Evolutionary conservation across 2,797 vertebrate species (phyloP).

Genomic region (Platyrinchus mystaceus): DNA sequence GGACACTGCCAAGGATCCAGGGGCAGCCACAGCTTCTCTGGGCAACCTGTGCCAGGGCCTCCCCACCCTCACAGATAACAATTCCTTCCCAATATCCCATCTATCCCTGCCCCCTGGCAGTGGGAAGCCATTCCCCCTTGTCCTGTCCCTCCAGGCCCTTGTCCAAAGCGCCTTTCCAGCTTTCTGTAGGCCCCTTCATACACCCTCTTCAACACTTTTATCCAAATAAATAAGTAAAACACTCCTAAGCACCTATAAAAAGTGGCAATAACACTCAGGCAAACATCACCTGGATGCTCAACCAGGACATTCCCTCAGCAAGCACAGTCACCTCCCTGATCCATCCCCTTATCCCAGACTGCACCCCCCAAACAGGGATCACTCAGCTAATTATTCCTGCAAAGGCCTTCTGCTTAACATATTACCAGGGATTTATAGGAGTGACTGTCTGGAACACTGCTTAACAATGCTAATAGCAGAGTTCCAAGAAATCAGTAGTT

Average conservation of each 20-base stretch:
- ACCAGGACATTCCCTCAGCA: not conserved
- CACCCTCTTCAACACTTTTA: accelerated
- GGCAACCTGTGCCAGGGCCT: not conserved
- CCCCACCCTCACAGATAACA: accelerated
- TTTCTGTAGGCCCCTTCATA: not conserved
- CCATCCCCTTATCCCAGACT: not conserved
- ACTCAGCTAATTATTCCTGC: not conserved
- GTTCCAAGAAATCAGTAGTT: conserved; percentile 51
- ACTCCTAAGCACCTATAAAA: not conserved
- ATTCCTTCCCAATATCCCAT: not conserved
- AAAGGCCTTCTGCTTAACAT: not conserved
- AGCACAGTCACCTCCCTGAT: not conserved
- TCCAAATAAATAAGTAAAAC: not conserved
- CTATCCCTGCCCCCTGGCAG: accelerated
- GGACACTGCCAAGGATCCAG: not conserved
- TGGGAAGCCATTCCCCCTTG: not conserved
- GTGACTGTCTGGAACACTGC: conserved; percentile 42
- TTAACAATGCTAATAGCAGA: conserved; percentile 37
- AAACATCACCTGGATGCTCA: not conserved
- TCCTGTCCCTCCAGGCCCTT: not conserved
- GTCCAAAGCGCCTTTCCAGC: not conserved
- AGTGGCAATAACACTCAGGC: not conserved
- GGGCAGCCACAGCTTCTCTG: not conserved
- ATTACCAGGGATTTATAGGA: conserved; percentile 35
- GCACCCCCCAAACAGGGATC: not conserved